Conservation (phyloP, 2,113 vertebrate genomes). For the Saccopteryx bilineata region DNA sequence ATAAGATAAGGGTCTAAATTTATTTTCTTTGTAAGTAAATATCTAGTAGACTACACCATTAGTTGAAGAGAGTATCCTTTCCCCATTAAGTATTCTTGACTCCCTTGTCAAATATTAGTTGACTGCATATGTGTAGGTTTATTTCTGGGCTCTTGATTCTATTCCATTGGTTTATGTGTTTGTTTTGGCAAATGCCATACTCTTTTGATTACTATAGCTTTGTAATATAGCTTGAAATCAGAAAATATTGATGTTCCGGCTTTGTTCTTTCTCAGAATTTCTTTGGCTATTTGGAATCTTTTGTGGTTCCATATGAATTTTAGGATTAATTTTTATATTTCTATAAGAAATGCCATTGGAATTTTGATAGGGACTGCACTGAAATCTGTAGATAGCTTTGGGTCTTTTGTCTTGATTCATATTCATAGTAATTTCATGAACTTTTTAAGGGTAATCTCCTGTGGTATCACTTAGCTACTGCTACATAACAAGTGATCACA, state of each 20-base stretch:
- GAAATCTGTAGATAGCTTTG: background rate
- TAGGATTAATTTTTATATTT: background rate
- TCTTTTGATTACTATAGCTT: background rate
- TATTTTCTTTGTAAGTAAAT: background rate
- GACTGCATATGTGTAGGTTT: background rate
- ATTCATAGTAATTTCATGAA: constrained; percentile 20
- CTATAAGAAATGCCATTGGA: background rate
- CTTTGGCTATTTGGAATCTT: constrained; percentile 6
- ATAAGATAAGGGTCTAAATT: background rate
- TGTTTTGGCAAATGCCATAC: background rate
- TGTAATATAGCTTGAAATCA: background rate
- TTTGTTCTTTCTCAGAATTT: constrained; percentile 1
- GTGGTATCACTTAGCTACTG: background rate
- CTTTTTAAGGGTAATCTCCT: constrained; percentile 11
- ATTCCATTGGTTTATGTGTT: background rate
- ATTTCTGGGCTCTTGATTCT: constrained; percentile 15
- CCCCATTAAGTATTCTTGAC: background rate
- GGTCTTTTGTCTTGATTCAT: background rate
- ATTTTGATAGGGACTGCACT: background rate
- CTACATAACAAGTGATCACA: background rate
- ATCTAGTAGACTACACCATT: background rate
- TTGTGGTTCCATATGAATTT: background rate
- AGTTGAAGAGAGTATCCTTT: background rate
- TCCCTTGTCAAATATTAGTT: background rate
- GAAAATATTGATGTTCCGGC: background rate